Base-by-base conservation (phyloP, 2,113 vertebrate species). In the Sinocyclocheilus anshuiensis region DNA sequence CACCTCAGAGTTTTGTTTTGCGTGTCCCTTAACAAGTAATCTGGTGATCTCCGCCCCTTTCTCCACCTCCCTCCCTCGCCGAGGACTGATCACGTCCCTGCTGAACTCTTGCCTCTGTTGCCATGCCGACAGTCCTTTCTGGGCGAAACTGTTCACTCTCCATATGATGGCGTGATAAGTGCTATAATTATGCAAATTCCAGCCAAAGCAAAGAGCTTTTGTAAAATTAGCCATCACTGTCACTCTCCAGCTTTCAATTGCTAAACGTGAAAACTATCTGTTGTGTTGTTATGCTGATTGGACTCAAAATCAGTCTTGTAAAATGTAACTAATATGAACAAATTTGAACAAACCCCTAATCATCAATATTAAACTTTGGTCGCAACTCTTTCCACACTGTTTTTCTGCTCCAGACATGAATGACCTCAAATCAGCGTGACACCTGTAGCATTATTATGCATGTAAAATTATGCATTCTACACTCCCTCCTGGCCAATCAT, bases 131-230 rank as follows among this genome's bases (percentile, higher is more conserved):
- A 84, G 85, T 89, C 91, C 87, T 90, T 80, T 90, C 65, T 89
- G 89, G 87, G 83, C 80, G 83, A 82, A 53, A 79, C 22, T 65
- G 74, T 91, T 94, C 89, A 88, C 88, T 91, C 67, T 90, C 26
- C 81, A 86, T 15, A 85, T 87, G 91, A 93, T 93, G 88, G 91
- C 33, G 53, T 36, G 88, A 94, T 95, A 94, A 95, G 94, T 95
- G 93, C 91, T 91, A 88, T 92, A 94, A 94, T 95, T 94, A 95
- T 95, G 95, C 91, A 93, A 94, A 95, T 95, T 90, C 77, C 87
- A 80, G 67, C 69, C 85, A 75, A 86, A 86, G 89, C 84, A 74
- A 89, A 91, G 92, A 91, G 92, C 92, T 91, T 92, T 92, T 90
- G 89, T 59, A 81, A 92, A 89, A 91, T 91, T 89, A 85, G 84